These are phyloP conservation scores for Megaceryle maxima DNA, from an alignment of 2,113 vertebrate species.

Conservation along the genomic window DNA sequence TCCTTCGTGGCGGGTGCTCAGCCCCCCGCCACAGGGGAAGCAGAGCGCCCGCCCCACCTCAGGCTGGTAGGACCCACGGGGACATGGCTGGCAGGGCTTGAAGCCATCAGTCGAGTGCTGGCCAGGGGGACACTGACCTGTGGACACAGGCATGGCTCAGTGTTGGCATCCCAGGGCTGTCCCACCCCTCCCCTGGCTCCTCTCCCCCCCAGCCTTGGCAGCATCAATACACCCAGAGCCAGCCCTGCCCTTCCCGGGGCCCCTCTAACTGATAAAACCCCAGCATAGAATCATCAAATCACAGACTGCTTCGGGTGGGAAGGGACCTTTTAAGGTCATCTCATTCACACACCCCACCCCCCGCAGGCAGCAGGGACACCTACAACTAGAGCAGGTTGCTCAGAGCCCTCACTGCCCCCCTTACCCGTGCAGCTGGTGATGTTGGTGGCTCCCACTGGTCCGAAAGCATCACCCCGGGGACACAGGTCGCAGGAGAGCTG, in stretches of 20 bases:
- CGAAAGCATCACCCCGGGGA: conserved; percentile 91
- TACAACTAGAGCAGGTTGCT: too few relatives aligned
- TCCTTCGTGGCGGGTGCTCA: conserved; percentile 90
- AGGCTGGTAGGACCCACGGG: conserved; percentile 89
- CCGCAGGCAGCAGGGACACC: not conserved
- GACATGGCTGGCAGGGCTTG: conserved; percentile 90
- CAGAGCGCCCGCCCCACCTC: conserved; percentile 91
- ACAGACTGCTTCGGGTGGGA: not conserved
- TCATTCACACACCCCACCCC: not conserved
- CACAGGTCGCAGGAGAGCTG: conserved; percentile 97
- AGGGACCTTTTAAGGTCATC: not conserved
- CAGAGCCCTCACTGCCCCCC: not conserved
- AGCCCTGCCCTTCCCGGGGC: not conserved
- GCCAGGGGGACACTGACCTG: conserved; percentile 92
- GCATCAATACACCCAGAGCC: not conserved
- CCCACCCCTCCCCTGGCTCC: not conserved
- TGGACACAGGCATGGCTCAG: not conserved
- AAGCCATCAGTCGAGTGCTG: conserved; percentile 90
- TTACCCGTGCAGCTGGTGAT: conserved; percentile 92
- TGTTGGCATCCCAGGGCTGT: not conserved
- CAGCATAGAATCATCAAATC: not conserved
- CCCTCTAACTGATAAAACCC: not conserved
- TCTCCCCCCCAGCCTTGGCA: not conserved
- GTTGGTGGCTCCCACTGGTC: conserved; percentile 88
- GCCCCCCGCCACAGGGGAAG: conserved; percentile 92